Conservation (phyloP, 2,113 vertebrate genomes). For the Prietella phreatophila region DNA sequence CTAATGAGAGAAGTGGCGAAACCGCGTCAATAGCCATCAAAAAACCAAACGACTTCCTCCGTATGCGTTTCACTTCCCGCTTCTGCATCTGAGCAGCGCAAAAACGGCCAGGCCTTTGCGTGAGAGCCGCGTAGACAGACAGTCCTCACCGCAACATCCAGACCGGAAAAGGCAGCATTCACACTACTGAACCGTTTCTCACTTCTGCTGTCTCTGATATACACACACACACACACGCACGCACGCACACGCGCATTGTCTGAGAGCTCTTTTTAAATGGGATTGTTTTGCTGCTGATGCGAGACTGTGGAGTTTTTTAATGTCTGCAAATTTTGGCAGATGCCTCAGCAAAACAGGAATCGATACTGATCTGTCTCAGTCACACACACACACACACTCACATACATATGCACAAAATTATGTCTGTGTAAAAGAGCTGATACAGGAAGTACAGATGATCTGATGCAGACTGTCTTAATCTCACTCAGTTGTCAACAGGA, state of each 20-base stretch:
- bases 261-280: not conserved
- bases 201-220: conserved; percentile 76
- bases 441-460: conserved; percentile 30
- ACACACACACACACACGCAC: conserved; percentile 51
- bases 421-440: conserved; percentile 45
- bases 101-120: conserved; percentile 70
- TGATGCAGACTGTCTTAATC: conserved; percentile 31
- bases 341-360: conserved; percentile 60
- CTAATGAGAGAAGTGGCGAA: conserved; percentile 69
- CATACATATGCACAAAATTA: conserved; percentile 40
- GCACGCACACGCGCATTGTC: conserved; percentile 38
- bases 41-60: conserved; percentile 81
- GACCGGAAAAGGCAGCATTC: conserved; percentile 70
- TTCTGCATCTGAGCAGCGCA: conserved; percentile 63
- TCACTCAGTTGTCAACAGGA: conserved; percentile 33
- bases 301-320: conserved; percentile 45
- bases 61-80: conserved; percentile 76
- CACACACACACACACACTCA: not conserved
- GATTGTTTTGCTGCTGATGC: conserved; percentile 45
- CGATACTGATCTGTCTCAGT: conserved; percentile 37
- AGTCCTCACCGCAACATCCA: conserved; percentile 69
- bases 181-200: conserved; percentile 77
- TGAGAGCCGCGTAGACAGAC: conserved; percentile 71
- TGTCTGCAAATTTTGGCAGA: conserved; percentile 51
- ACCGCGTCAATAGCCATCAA: conserved; percentile 75